Evolutionary conservation across 1,140 invertebrate species (phyloP).

Genomic region (Sminthurides bifidus): DNA sequence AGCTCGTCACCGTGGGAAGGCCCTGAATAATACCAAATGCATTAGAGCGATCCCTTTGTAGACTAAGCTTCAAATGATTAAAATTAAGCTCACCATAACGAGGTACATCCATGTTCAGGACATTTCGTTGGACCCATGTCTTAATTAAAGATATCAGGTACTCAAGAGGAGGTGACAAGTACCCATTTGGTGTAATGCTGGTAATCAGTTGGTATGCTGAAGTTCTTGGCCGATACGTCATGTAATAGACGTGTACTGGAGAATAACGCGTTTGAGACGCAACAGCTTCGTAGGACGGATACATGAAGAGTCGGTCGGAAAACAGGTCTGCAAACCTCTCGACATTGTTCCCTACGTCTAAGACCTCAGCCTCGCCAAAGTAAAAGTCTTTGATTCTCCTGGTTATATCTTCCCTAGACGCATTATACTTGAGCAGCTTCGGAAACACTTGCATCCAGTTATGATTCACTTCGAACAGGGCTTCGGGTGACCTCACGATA

Average conservation of each 20-base stretch:
- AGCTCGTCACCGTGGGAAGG: slow-evolving; percentile 17
- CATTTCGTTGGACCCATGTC: neutral
- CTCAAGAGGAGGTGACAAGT: neutral
- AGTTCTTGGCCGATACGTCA: slow-evolving; percentile 3
- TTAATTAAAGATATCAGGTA: neutral
- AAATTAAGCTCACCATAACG: neutral
- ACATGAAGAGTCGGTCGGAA: slow-evolving; percentile 8
- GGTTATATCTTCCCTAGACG: neutral
- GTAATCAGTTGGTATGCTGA: slow-evolving; percentile 4
- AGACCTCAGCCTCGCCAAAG: slow-evolving; percentile 9
- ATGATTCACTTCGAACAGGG: neutral
- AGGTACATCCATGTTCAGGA: neutral
- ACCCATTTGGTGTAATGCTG: neutral
- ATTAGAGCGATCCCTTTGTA: neutral
- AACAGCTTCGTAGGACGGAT: neutral
- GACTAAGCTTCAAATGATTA: neutral
- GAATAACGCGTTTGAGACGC: slow-evolving; percentile 9
- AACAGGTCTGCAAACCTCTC: slow-evolving; percentile 13
- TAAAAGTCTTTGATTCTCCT: slow-evolving; percentile 18
- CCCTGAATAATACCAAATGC: neutral
- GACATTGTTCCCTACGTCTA: neutral
- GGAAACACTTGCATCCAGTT: slow-evolving; percentile 14
- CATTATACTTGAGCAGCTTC: slow-evolving; percentile 7
- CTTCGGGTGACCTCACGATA: neutral
- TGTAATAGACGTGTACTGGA: slow-evolving; percentile 15